Conservation (phyloP, 2,113 vertebrate species). For the Cepphus grylle region DNA sequence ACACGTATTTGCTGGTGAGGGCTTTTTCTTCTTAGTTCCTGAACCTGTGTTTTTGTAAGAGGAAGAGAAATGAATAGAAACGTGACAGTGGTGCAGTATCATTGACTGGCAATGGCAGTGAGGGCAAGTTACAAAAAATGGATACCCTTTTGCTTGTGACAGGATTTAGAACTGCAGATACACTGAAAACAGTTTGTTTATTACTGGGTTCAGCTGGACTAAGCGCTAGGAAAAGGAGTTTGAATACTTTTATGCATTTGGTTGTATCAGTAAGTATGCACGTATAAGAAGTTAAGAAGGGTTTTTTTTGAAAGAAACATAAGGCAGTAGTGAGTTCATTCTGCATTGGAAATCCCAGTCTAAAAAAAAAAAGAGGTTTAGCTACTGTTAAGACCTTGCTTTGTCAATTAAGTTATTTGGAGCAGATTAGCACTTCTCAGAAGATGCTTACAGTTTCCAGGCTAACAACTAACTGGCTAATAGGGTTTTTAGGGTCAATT, state of each 20-base stretch:
- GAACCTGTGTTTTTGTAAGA: not conserved
- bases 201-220: not conserved
- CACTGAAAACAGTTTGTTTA: not conserved
- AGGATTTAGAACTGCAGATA: not conserved
- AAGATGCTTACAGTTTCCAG: not conserved
- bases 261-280: not conserved
- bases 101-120: not conserved
- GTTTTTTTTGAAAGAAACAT: not conserved
- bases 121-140: not conserved
- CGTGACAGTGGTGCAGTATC: not conserved
- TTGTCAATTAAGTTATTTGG: not conserved
- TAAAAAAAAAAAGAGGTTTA: not conserved
- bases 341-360: not conserved
- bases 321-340: not conserved
- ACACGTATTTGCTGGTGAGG: accelerated
- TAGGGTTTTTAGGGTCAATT: not conserved
- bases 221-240: not conserved
- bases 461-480: not conserved
- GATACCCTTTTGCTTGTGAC: not conserved
- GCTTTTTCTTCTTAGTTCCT: not conserved
- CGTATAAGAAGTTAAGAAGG: not conserved
- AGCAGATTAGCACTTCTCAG: not conserved
- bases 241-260: not conserved
- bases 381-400: not conserved
- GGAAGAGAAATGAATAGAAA: not conserved